phyloP scores from a whole-genome alignment of 1,140 invertebrate genomes.

The Drosophila kanapiae region DNA sequence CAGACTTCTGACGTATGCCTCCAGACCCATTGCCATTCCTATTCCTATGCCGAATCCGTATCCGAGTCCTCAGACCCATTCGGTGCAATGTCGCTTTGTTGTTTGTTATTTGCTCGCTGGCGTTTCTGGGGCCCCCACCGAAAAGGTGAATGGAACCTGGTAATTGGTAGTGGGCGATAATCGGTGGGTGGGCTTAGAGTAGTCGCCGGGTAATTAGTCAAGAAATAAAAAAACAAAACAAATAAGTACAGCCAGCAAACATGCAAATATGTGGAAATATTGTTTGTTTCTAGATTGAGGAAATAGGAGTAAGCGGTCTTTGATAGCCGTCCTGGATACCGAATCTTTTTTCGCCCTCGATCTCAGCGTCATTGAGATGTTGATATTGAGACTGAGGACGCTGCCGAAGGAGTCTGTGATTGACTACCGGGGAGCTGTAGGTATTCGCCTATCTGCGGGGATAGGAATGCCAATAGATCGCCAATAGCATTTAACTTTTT shows the following conservation, averaged over 20 bases:
- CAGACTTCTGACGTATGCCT: conserved; percentile 70
- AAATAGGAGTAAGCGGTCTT: conserved; percentile 19
- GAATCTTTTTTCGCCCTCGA: no score
- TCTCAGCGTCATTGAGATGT: no score
- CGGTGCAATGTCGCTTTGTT: conserved; percentile 50
- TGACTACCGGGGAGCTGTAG: no score
- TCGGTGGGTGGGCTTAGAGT: conserved; percentile 27
- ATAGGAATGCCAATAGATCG: no score
- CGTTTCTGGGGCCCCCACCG: conserved; percentile 1
- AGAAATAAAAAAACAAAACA: conserved; percentile 2
- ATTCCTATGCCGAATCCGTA: conserved; percentile 23
- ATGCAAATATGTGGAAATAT: conserved; percentile 35
- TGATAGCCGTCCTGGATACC: conserved; percentile 8
- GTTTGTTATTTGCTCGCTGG: conserved; percentile 43
- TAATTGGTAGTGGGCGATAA: conserved; percentile 46
- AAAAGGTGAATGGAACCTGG: conserved; percentile 71
- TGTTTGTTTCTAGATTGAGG: conserved; percentile 8
- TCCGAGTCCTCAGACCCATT: conserved; percentile 19
- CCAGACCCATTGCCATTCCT: conserved; percentile 20
- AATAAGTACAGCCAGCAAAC: conserved; percentile 6
- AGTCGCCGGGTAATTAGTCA: conserved; percentile 49
- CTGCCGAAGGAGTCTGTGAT: no score
- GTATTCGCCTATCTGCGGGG: no score
- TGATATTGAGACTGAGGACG: no score
- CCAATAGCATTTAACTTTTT: no score